Percentiles rank a stretch among this genome's conserved stretches.
Evolutionary conservation across 2,888 invertebrate genomes (phyloP).

Genomic region (Stenchaetothrips biformis): DNA sequence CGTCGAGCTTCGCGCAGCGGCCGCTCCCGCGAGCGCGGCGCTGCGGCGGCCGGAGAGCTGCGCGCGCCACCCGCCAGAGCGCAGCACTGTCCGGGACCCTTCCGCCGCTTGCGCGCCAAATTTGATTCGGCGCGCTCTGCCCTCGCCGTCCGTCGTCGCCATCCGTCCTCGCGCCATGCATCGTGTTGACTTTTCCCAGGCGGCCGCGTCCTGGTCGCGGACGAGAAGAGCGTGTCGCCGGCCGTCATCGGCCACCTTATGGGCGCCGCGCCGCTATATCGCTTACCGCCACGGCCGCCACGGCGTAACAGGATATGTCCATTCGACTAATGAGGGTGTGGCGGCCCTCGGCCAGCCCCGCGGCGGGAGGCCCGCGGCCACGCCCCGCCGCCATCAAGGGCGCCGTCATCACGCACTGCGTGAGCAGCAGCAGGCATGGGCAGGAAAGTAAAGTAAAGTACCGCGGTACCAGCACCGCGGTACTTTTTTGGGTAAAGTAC

Average conservation of each 20-base stretch:
- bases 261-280: not conserved
- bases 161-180: not conserved
- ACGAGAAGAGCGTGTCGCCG: not conserved
- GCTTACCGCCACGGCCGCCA: not conserved
- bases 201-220: not conserved
- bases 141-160: too few relatives aligned
- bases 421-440: not conserved
- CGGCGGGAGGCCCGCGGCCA: not conserved
- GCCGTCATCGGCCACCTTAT: not conserved
- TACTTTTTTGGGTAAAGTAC: too few relatives aligned
- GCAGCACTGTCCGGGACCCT: not conserved
- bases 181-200: not conserved
- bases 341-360: not conserved
- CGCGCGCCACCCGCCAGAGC: not conserved
- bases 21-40: not conserved
- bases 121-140: not conserved
- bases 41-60: conserved; percentile 6
- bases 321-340: not conserved
- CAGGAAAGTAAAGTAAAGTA: too few relatives aligned
- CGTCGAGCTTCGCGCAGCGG: not conserved
- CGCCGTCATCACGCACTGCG: not conserved
- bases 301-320: conserved; percentile 4
- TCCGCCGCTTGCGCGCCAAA: not conserved
- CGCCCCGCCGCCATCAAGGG: not conserved
- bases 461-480: too few relatives aligned